These are phyloP conservation scores for Sycophila sp. DNA, from an alignment of 1,140 invertebrate genomes.

Conservation along the genomic window DNA sequence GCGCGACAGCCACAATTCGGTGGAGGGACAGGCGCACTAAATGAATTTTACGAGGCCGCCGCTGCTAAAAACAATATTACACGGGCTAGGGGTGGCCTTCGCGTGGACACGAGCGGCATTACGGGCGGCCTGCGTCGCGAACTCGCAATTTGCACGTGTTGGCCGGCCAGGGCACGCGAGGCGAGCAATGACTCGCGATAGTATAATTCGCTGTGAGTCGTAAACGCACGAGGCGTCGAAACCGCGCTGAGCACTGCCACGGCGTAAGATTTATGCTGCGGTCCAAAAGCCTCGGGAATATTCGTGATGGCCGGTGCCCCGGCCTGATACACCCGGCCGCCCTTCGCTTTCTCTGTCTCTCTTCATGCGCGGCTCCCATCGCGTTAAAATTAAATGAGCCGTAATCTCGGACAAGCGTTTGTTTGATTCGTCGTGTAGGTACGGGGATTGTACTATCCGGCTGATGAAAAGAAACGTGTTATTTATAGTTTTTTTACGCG, in stretches of 20 bases:
- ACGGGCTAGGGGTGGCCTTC: neutral
- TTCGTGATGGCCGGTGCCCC: neutral
- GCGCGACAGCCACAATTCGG: neutral
- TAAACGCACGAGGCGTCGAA: conserved; percentile 13
- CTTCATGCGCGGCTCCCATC: neutral
- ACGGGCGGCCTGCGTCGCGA: neutral
- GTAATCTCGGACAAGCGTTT: too few species aligned
- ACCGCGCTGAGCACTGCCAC: neutral
- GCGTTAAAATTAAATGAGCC: too few species aligned
- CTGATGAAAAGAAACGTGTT: too few species aligned
- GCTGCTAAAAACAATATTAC: conserved; percentile 5
- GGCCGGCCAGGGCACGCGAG: neutral
- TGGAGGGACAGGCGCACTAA: neutral
- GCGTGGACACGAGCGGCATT: neutral
- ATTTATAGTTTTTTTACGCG: too few species aligned
- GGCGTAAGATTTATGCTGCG: conserved; percentile 11
- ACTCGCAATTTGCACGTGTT: conserved; percentile 14
- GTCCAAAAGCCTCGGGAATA: neutral
- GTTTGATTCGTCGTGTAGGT: too few species aligned
- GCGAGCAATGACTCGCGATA: neutral
- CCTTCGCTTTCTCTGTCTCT: neutral
- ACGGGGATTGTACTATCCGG: too few species aligned
- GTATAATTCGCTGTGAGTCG: conserved; percentile 11
- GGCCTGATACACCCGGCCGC: neutral
- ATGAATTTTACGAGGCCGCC: conserved; percentile 6